Evolutionary conservation across 2,113 vertebrate genomes (phyloP).

Genomic region (Dinomys branickii): DNA sequence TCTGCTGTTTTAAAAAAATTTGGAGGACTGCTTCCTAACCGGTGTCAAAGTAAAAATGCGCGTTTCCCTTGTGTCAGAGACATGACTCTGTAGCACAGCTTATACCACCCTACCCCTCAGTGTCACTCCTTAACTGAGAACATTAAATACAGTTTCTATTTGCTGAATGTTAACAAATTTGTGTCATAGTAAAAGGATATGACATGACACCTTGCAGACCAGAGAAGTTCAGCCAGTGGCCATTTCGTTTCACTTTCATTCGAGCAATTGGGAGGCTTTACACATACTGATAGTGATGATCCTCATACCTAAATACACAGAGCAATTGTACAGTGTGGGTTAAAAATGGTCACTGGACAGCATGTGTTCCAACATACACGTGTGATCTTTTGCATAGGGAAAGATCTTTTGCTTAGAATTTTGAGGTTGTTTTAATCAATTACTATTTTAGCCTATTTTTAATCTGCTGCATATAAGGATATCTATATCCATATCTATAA

Average conservation of each 20-base stretch:
- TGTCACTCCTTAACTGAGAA: background rate
- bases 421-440: background rate
- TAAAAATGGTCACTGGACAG: background rate
- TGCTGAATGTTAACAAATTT: slow-evolving; percentile 11
- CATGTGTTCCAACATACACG: background rate
- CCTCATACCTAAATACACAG: background rate
- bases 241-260: background rate
- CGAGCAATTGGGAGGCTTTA: background rate
- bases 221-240: background rate
- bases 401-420: background rate
- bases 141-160: background rate
- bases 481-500: background rate
- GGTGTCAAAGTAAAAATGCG: background rate
- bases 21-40: background rate
- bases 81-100: background rate
- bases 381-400: background rate
- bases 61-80: background rate
- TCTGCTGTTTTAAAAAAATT: background rate
- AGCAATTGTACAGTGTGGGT: background rate
- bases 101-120: background rate
- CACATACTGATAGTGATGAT: background rate
- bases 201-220: background rate
- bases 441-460: background rate
- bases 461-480: background rate
- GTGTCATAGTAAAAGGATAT: background rate